Base-by-base conservation (phyloP, 2,113 vertebrate genomes). In the Corythornis cristatus region DNA sequence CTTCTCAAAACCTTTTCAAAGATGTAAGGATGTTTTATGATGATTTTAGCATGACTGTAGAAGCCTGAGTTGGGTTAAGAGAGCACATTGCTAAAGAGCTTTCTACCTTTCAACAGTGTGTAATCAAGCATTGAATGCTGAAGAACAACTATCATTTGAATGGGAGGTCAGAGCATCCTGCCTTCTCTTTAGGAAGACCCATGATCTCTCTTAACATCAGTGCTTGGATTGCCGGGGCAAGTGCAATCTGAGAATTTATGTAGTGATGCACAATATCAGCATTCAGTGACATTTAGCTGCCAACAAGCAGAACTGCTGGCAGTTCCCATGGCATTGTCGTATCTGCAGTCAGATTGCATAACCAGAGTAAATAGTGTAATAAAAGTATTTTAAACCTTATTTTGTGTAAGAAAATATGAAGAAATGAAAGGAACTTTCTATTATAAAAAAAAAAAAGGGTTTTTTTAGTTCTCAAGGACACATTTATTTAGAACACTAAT, bases 101-200 rank as follows among this genome's bases (percentile, higher is more conserved):
- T 93, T 67, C 28, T 26, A 10, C 45, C 14, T 86, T 87, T 71
- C 42, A 70, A 7, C 4, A 67, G 26, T 8, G 11, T n/a, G 20
- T 31, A 64, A 71, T 53, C 23, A 83, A 90, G 26, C 17, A 40
- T 0, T 46, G 56, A 48, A 58, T 2, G 15, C n/a, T 72, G 26
- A 6, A 42, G 35, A 40, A 43, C 18, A 48, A 16, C 35, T 50
- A 13, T 7, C 2, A 3, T 20, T 73, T 70, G 13, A 0, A 1
- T 5, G 9, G n/a, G 9, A 42, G n/a, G 3, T 35, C 6, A 0
- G 13, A 35, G 26, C 46, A 40, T 40, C 11, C 21, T 33, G n/a
- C 7, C 4, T 75, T 4, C 40, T 84, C n/a, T n/a, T 57, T 50
- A 17, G 50, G 15, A 89, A 42, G 6, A 33, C 6, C 26, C 29